These are phyloP conservation scores for Ginglymostoma cirratum DNA, from an alignment of 2,113 vertebrate genomes.

Conservation along the genomic window DNA sequence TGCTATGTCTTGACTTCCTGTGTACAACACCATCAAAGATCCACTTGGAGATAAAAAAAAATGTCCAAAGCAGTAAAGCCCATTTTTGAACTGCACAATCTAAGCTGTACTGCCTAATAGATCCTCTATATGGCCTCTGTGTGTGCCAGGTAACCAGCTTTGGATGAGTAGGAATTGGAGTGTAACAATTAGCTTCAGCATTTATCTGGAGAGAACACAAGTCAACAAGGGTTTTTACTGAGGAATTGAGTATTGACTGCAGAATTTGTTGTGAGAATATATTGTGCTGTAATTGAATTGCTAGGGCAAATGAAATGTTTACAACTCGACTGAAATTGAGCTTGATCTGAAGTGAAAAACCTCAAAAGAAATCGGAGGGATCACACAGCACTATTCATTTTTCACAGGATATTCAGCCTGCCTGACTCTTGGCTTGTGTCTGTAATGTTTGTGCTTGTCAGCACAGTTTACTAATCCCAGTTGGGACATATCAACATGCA, in stretches of 20 bases:
- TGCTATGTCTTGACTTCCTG: background rate
- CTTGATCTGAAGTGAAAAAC: background rate
- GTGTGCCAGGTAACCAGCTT: no score
- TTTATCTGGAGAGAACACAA: background rate
- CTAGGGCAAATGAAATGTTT: background rate
- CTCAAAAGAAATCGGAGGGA: background rate
- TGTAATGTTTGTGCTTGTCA: background rate
- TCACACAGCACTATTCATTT: background rate
- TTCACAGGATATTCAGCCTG: background rate
- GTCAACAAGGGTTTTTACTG: background rate
- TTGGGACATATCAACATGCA: no score
- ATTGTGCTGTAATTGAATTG: no score
- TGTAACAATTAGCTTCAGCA: background rate
- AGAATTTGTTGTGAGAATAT: background rate
- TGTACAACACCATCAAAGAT: background rate
- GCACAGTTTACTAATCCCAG: no score
- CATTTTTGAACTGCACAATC: background rate
- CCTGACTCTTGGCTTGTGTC: background rate
- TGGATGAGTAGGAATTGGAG: background rate
- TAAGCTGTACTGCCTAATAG: background rate
- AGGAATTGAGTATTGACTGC: background rate
- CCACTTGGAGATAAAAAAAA: no score
- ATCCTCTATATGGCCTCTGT: background rate
- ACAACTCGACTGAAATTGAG: background rate
- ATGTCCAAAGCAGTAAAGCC: background rate